Conservation (phyloP, 2,113 vertebrate species). For the Dunckerocampus dactyliophorus region DNA sequence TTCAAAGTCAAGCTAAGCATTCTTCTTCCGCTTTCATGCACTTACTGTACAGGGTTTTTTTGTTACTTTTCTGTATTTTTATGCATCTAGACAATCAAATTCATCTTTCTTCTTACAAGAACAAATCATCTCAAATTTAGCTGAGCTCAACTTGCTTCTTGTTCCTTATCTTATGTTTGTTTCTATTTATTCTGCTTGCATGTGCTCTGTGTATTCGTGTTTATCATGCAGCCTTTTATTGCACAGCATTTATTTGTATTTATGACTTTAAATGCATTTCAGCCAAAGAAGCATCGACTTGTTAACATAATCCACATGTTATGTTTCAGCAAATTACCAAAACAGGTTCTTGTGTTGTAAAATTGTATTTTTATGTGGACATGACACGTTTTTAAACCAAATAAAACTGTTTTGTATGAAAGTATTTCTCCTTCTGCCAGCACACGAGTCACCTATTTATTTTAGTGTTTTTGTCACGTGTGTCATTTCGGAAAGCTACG, state of each 20-base stretch:
- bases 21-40: not conserved
- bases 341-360: not conserved
- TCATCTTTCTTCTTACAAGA: conserved; percentile 8
- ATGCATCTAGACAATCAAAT: not conserved
- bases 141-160: conserved; percentile 11
- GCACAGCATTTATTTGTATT: conserved; percentile 44
- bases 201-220: conserved; percentile 54
- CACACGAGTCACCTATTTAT: too few species aligned
- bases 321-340: conserved; percentile 55
- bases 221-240: conserved; percentile 42
- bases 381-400: too few species aligned
- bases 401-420: too few species aligned
- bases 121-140: conserved; percentile 51
- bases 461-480: too few species aligned
- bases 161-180: conserved; percentile 21
- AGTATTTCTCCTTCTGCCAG: too few species aligned
- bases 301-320: conserved; percentile 33
- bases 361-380: too few species aligned
- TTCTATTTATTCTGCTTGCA: conserved; percentile 64
- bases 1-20: not conserved
- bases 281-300: conserved; percentile 25
- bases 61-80: not conserved
- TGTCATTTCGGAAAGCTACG: too few species aligned
- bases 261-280: conserved; percentile 62
- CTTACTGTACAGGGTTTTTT: conserved; percentile 8